These are phyloP conservation scores for Argyresthia goedartella DNA, from an alignment of 2,888 invertebrate genomes.

Conservation along the genomic window DNA sequence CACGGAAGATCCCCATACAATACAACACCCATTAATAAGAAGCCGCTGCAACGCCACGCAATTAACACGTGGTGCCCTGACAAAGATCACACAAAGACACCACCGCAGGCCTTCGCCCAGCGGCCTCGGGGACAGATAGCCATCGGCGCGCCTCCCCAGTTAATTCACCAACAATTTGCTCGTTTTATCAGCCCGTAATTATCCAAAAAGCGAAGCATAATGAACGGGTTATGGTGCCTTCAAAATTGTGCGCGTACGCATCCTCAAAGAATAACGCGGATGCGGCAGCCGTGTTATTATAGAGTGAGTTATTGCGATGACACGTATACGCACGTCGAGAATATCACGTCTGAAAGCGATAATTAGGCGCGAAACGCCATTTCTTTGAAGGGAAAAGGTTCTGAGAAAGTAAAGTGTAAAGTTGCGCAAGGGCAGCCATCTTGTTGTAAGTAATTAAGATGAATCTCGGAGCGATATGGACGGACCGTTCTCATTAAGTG, in stretches of 20 bases:
- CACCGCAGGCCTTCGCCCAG: not conserved
- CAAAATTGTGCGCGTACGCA: constrained; percentile 30
- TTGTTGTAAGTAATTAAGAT: constrained; percentile 4
- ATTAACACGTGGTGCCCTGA: too few species aligned
- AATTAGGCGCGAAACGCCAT: constrained; percentile 59
- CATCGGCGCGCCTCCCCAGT: constrained; percentile 41
- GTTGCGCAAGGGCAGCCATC: constrained; percentile 14
- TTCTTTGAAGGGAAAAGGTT: constrained; percentile 34
- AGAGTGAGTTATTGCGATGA: constrained; percentile 59
- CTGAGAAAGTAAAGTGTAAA: constrained; percentile 35
- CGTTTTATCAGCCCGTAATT: constrained; percentile 66
- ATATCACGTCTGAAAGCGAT: constrained; percentile 49
- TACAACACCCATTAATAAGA: too few species aligned
- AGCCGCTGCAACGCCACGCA: too few species aligned
- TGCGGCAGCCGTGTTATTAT: constrained; percentile 50
- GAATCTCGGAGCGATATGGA: not conserved
- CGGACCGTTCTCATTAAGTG: not conserved
- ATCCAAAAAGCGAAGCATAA: constrained; percentile 59
- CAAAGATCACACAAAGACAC: too few species aligned
- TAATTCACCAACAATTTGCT: constrained; percentile 65
- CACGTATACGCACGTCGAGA: constrained; percentile 33
- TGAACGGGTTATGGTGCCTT: constrained; percentile 40
- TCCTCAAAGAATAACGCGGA: constrained; percentile 24
- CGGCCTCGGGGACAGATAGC: constrained; percentile 31
- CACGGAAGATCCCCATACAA: too few species aligned